phyloP scores from a whole-genome alignment of 2,113 vertebrate genomes.

The Chaetodon auriga region DNA sequence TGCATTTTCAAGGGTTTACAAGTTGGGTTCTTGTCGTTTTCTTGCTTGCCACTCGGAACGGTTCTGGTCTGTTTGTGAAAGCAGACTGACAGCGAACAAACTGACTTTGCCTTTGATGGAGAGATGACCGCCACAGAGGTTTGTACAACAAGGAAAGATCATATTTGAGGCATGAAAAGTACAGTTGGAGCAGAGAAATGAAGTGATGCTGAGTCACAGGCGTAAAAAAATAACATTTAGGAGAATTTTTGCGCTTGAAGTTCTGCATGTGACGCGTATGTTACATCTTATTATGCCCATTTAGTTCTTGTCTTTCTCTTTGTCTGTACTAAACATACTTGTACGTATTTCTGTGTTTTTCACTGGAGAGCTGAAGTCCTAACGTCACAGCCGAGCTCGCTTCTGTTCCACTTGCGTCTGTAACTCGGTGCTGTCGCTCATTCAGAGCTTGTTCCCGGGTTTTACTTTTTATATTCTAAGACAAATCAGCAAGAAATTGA shows the following conservation, averaged over 20 bases:
- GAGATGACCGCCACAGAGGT: conserved; percentile 97
- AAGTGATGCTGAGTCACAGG: neutral
- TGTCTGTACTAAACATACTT: neutral
- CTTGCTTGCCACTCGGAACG: conserved; percentile 85
- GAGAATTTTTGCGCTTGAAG: neutral
- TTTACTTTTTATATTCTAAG: neutral
- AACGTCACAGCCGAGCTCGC: too few species aligned
- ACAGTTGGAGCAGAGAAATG: neutral
- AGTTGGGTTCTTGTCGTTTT: conserved; percentile 86
- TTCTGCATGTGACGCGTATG: conserved; percentile 22
- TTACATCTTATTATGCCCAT: neutral
- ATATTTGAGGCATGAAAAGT: conserved; percentile 21
- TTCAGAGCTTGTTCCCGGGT: neutral
- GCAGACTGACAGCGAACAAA: conserved; percentile 97
- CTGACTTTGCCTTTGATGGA: conserved; percentile 93
- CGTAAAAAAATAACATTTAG: neutral
- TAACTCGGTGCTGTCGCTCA: too few species aligned
- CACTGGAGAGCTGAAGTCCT: conserved; percentile 1
- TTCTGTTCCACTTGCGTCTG: too few species aligned
- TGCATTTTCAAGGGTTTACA: conserved; percentile 74
- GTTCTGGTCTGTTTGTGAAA: conserved; percentile 76
- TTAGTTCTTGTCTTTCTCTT: neutral
- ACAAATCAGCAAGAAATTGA: neutral
- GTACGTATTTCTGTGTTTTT: conserved; percentile 4
- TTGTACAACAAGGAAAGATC: conserved; percentile 76